Conservation (phyloP, 2,113 vertebrate species). For the Suricata suricatta region DNA sequence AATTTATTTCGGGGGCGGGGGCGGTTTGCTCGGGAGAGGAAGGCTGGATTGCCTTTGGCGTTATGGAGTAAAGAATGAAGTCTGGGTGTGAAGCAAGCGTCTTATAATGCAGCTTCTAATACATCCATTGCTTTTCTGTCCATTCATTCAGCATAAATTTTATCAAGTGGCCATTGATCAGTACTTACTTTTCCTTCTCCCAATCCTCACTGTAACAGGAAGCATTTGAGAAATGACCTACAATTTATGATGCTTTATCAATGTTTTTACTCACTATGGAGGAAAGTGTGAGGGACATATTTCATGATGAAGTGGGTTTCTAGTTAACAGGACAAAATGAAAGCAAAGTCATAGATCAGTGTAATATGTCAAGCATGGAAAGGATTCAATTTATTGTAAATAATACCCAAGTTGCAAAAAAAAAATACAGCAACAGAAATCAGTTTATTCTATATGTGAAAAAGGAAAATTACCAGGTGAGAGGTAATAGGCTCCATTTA, state of each 20-base stretch:
- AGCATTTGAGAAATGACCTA: slow-evolving; percentile 83
- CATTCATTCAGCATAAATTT: slow-evolving; percentile 54
- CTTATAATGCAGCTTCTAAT: slow-evolving; percentile 22
- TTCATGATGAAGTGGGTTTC: slow-evolving; percentile 86
- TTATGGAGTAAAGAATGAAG: slow-evolving; percentile 74
- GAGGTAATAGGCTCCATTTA: slow-evolving; percentile 63
- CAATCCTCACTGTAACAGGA: slow-evolving; percentile 64
- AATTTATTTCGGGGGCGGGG: not conserved
- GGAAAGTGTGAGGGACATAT: slow-evolving; percentile 84
- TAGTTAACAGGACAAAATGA: slow-evolving; percentile 87
- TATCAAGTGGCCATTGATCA: slow-evolving; percentile 66
- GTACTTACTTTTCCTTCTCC: slow-evolving; percentile 73
- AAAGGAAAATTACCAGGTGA: slow-evolving; percentile 67
- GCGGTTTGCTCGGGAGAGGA: not conserved
- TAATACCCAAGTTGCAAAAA: slow-evolving; percentile 75
- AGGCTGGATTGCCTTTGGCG: slow-evolving; percentile 54
- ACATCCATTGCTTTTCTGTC: slow-evolving; percentile 64
- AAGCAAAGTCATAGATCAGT: slow-evolving; percentile 86
- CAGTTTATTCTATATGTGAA: slow-evolving; percentile 71
- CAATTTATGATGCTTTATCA: slow-evolving; percentile 85
- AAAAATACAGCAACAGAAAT: slow-evolving; percentile 70
- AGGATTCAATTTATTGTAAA: slow-evolving; percentile 83
- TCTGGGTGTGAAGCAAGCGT: not conserved
- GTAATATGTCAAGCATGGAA: slow-evolving; percentile 81
- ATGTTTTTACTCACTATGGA: slow-evolving; percentile 80